Conservation (phyloP, 2,113 vertebrate species). For the Rhadina sibilatrix region DNA sequence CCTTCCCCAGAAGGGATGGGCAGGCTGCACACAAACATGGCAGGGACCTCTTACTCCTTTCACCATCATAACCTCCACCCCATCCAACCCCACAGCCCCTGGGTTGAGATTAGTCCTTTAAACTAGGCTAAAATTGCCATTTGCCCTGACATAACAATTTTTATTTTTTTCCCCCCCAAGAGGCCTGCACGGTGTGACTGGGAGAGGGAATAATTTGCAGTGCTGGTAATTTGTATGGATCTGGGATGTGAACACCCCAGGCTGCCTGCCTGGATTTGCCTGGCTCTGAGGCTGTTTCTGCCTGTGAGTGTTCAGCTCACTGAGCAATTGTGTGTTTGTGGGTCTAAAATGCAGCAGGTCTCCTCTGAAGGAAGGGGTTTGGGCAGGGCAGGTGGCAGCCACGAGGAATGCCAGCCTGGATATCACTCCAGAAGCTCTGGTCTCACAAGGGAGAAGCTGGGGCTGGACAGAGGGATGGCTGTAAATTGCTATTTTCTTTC, state of each 20-base stretch:
- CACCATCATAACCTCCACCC: not conserved
- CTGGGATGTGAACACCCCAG: conserved; percentile 5
- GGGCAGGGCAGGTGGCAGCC: not conserved
- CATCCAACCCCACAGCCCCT: not conserved
- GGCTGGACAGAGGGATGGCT: not conserved
- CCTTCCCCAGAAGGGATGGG: fast-evolving
- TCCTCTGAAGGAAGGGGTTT: not conserved
- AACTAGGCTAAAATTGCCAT: not conserved
- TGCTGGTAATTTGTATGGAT: conserved; percentile 16
- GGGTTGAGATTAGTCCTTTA: not conserved
- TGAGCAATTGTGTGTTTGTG: not conserved
- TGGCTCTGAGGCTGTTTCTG: not conserved
- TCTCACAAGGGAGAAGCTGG: not conserved
- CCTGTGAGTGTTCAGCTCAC: not conserved
- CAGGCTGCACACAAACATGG: not conserved
- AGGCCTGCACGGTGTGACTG: not conserved
- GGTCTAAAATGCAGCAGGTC: not conserved
- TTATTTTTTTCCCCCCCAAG: not conserved
- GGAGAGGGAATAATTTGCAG: not conserved
- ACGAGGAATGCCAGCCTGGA: fast-evolving
- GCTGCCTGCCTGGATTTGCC: conserved; percentile 19
- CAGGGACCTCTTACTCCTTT: not conserved
- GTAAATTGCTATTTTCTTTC: not conserved
- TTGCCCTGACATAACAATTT: not conserved
- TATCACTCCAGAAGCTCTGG: not conserved